Base-by-base conservation (phyloP, 2,888 invertebrate genomes). In the Eilema caniola region DNA sequence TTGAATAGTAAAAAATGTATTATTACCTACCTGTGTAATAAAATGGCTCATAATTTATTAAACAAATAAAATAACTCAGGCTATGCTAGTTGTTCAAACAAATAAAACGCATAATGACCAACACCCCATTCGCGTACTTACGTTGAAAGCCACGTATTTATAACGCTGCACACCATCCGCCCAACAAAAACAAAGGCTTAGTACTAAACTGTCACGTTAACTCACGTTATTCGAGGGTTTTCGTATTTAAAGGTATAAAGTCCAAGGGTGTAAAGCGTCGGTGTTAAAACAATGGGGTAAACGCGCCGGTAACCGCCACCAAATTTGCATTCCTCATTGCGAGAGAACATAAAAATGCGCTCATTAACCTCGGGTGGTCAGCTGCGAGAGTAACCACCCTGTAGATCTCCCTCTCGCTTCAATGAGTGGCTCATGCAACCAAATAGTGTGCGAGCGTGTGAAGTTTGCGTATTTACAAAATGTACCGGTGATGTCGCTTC, bases 241-340 rank as follows among this genome's bases (percentile, higher is more conserved):
- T 93, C 90, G 90, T 89, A 91, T 90, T 93, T 90, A 90, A 90
- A 89, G 89, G 90, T 89, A 89, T 89, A 89, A 90, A 88, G 89
- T 89, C 84, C 80, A 85, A 87, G 88, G 90, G 89, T 84, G 83
- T 89, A 87, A 91, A 89, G 87, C 89, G 88, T 83, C 86, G 85
- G 86, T 86, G 92, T 93, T 93, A 92, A 92, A 92, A 93, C 92
- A 92, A 93, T 92, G 90, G 91, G 86, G 85, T 87, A 90, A 90
- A 92, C 89, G 90, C 89, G 89, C 86, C 86, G 88, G 89, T 91
- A 91, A 91, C 90, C 90, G 88, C 90, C 91, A 87, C 90, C 86
- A 87, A 93, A 95, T 95, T 95, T 95, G 94, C 95, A 95, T 95
- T 95, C 94, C 93, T 95, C 93, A 94, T 94, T 93, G 95, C 89